Evolutionary conservation across 2,797 vertebrate species (phyloP).

Genomic region (Gorsachius magnificus): DNA sequence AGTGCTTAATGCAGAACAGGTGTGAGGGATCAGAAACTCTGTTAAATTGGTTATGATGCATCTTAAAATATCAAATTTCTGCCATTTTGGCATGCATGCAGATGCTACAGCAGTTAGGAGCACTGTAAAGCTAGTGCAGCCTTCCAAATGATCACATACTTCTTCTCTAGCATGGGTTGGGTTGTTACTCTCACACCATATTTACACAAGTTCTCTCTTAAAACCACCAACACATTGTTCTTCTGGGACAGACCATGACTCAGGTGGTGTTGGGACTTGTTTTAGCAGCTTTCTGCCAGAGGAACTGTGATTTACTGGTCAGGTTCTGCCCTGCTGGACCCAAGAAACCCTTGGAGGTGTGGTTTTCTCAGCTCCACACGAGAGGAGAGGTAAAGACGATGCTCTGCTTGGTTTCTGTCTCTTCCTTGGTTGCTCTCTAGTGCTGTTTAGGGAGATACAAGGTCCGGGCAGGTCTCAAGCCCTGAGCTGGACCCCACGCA

Average conservation of each 20-base stretch:
- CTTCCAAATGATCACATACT: not conserved
- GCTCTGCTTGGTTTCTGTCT: not conserved
- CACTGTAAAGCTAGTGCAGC: not conserved
- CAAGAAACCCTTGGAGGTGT: not conserved
- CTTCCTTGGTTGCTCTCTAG: not conserved
- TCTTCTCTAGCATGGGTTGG: not conserved
- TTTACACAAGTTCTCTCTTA: not conserved
- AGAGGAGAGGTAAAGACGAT: not conserved
- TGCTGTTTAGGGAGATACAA: not conserved
- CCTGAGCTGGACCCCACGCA: accelerated
- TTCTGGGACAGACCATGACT: not conserved
- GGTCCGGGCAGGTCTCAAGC: not conserved
- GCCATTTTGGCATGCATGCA: not conserved
- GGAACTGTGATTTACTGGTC: not conserved
- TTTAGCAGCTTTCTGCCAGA: not conserved
- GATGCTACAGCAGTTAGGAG: not conserved
- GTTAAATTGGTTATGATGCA: not conserved
- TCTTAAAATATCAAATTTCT: conserved; percentile 44
- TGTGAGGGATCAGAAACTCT: conserved; percentile 1
- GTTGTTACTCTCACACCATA: not conserved
- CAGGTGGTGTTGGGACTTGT: not conserved
- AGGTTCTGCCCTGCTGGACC: not conserved
- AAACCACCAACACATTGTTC: not conserved
- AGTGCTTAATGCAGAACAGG: not conserved
- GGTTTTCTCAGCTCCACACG: not conserved